phyloP scores from a whole-genome alignment of 2,113 vertebrate genomes.

The Tympanuchus pallidicinctus region DNA sequence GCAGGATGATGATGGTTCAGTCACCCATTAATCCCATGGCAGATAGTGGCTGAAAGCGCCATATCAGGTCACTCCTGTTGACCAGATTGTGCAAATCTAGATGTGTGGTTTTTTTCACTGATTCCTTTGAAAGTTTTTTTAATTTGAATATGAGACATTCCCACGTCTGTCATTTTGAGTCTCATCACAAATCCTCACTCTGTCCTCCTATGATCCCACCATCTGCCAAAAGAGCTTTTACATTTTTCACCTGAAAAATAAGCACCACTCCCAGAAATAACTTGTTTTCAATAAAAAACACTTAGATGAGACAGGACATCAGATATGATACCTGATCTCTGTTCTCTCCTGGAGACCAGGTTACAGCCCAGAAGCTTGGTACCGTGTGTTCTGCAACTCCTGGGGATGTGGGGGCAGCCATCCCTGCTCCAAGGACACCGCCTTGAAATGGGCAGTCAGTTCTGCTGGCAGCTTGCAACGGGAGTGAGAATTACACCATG shows the following conservation, averaged over 20 bases:
- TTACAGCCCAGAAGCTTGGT: not conserved
- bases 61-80: constrained; percentile 45
- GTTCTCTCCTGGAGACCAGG: not conserved
- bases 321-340: not conserved
- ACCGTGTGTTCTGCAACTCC: rapidly evolving
- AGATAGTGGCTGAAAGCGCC: constrained; percentile 52
- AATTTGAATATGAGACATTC: constrained; percentile 14
- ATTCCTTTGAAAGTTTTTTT: constrained; percentile 31
- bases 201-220: not conserved
- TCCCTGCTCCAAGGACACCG: rapidly evolving
- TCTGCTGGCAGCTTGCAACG: rapidly evolving
- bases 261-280: not conserved
- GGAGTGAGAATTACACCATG: not conserved
- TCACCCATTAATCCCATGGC: constrained; percentile 54
- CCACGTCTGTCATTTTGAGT: not conserved
- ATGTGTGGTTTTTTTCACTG: not conserved
- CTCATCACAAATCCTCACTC: constrained; percentile 13
- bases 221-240: not conserved
- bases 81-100: constrained; percentile 49
- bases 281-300: not conserved
- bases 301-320: not conserved
- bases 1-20: constrained; percentile 58
- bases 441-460: rapidly evolving
- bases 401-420: rapidly evolving
- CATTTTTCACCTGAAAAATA: constrained; percentile 22